These are phyloP conservation scores for Gadus macrocephalus DNA, from an alignment of 2,113 vertebrate species.

Conservation along the genomic window DNA sequence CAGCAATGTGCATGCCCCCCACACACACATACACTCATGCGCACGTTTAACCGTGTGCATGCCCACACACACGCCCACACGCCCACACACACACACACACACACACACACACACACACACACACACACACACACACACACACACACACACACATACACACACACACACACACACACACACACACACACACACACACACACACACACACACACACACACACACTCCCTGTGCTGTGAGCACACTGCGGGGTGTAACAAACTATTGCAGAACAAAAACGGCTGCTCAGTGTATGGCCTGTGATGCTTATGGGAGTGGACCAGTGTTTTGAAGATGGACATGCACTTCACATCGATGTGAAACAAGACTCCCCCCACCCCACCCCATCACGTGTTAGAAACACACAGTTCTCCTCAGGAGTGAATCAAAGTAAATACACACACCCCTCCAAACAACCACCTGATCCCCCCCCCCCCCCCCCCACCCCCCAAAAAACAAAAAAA, in stretches of 20 bases:
- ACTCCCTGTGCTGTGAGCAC: conserved; percentile 78
- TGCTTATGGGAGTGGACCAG: conserved; percentile 65
- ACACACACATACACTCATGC: conserved; percentile 32
- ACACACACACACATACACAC: conserved; percentile 7
- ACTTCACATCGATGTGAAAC: conserved; percentile 59
- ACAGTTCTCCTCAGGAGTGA: conserved; percentile 43
- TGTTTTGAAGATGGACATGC: conserved; percentile 72
- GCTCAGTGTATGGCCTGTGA: conserved; percentile 68
- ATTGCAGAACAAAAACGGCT: conserved; percentile 65
- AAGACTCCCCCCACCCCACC: conserved; percentile 15
- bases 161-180: no score
- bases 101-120: conserved; percentile 9
- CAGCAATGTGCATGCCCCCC: conserved; percentile 68
- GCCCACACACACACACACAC: no score
- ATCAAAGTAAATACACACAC: background rate
- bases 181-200: no score
- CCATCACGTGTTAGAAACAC: conserved; percentile 35
- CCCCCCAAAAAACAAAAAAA: conserved; percentile 26
- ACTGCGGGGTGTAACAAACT: conserved; percentile 68
- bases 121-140: no score
- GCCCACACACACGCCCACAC: no score
- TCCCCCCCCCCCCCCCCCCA: no score
- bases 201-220: conserved; percentile 70
- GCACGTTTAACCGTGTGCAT: no score
- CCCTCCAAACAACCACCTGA: no score